Percentiles rank a stretch among this genome's conserved stretches.
Conservation (phyloP, 2,888 invertebrate genomes). For the Coelinius sp. region DNA sequence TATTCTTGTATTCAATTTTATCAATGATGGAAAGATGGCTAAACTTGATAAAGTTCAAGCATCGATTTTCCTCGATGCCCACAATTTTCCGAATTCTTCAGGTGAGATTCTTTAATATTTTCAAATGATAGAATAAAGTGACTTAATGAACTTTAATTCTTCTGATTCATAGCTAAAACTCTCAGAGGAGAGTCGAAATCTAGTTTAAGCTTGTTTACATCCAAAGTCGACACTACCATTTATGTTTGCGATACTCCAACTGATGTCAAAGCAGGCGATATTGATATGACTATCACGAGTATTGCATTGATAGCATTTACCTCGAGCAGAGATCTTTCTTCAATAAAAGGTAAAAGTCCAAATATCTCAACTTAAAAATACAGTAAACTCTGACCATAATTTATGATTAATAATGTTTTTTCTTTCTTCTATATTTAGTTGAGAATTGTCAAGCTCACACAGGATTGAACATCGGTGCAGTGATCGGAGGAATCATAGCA, state of each 20-base stretch:
- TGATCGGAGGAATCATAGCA: slow-evolving; percentile 49
- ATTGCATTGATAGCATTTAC: slow-evolving; percentile 54
- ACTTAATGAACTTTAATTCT: neutral
- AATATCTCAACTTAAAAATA: slow-evolving; percentile 18
- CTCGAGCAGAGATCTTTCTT: slow-evolving; percentile 26
- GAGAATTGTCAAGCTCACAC: slow-evolving; percentile 44
- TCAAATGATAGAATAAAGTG: neutral
- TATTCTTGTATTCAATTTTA: slow-evolving; percentile 43
- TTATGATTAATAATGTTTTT: slow-evolving; percentile 23
- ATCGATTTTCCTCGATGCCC: slow-evolving; percentile 40
- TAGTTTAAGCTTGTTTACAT: slow-evolving; percentile 46
- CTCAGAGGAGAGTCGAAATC: slow-evolving; percentile 36
- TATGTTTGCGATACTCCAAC: slow-evolving; percentile 46
- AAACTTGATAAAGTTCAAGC: slow-evolving; percentile 45
- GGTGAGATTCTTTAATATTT: slow-evolving; percentile 40
- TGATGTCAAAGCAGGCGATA: slow-evolving; percentile 23
- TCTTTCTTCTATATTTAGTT: slow-evolving; percentile 45
- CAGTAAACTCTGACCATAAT: slow-evolving; percentile 6
- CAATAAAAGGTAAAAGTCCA: slow-evolving; percentile 48
- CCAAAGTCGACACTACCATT: slow-evolving; percentile 36
- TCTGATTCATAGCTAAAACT: slow-evolving; percentile 33
- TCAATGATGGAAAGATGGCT: slow-evolving; percentile 43
- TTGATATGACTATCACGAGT: slow-evolving; percentile 45
- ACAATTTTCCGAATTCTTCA: slow-evolving; percentile 39
- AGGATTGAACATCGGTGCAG: slow-evolving; percentile 37